Percentiles rank a stretch among this genome's conserved stretches.
Evolutionary conservation across 2,888 invertebrate species (phyloP).

Genomic region (Sepioteuthis lessoniana): DNA sequence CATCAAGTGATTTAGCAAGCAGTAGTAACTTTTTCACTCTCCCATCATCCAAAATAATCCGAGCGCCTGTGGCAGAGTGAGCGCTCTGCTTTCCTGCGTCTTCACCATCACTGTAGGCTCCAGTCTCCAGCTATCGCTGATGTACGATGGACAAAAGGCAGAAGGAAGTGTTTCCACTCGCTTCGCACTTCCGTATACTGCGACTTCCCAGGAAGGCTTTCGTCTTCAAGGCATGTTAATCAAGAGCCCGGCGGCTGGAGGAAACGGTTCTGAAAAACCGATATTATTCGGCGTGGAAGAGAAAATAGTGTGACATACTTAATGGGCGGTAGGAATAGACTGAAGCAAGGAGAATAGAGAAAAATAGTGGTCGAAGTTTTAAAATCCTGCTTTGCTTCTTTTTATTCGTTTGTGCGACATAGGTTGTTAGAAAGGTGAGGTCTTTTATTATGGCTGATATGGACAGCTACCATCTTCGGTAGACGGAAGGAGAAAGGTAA

Average conservation of each 20-base stretch:
- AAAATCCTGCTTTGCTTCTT: neutral
- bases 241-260: neutral
- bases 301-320: neutral
- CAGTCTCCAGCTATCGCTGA: neutral
- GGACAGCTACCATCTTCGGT: neutral
- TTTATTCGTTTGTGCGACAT: neutral
- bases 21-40: neutral
- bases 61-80: neutral
- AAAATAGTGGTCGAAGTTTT: neutral
- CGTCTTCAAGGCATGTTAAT: neutral
- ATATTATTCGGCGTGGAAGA: neutral
- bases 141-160: conserved; percentile 33
- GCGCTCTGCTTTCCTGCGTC: neutral
- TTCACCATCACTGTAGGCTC: neutral
- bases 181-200: neutral
- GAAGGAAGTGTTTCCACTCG: neutral
- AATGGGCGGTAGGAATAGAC: neutral
- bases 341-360: neutral
- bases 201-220: neutral
- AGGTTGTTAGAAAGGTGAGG: neutral
- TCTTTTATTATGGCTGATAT: neutral
- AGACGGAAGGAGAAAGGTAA: neutral
- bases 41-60: neutral
- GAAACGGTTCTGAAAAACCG: neutral
- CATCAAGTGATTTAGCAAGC: neutral